These are phyloP conservation scores for Heteronetta atricapilla DNA, from an alignment of 2,113 vertebrate genomes.

Conservation along the genomic window DNA sequence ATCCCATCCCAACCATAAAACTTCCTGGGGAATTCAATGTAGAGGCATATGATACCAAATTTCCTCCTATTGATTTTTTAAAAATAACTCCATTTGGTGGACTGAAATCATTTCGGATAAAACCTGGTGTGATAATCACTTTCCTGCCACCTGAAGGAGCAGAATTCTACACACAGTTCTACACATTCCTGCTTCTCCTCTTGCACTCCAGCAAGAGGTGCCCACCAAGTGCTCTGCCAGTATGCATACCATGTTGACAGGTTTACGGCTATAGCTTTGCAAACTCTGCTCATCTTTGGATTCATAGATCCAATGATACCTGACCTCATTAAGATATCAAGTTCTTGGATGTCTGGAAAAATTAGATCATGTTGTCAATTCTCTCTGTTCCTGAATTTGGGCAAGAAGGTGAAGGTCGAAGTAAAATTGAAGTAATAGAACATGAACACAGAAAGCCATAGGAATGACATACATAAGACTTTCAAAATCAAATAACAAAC, in stretches of 20 bases:
- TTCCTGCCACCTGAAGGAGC: background rate
- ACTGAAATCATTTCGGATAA: background rate
- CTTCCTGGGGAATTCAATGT: background rate
- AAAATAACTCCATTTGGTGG: background rate
- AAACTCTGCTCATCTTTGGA: background rate
- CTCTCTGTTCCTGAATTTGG: background rate
- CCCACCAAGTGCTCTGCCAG: accelerated
- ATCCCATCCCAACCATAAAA: background rate
- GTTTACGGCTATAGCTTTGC: background rate
- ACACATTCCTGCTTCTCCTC: background rate
- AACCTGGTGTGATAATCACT: background rate
- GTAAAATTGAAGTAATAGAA: background rate
- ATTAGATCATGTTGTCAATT: background rate
- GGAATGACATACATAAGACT: background rate
- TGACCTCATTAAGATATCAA: background rate
- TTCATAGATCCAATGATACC: background rate
- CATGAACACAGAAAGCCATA: background rate
- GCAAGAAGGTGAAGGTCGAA: background rate
- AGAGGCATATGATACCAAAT: background rate
- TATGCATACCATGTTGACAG: background rate
- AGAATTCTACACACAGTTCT: background rate
- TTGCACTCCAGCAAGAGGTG: background rate
- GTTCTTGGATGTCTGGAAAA: background rate
- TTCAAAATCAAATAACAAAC: background rate
- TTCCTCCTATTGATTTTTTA: background rate